These are phyloP conservation scores for Melanotaenia trifasciata DNA, from an alignment of 2,797 vertebrate genomes.

Conservation along the genomic window DNA sequence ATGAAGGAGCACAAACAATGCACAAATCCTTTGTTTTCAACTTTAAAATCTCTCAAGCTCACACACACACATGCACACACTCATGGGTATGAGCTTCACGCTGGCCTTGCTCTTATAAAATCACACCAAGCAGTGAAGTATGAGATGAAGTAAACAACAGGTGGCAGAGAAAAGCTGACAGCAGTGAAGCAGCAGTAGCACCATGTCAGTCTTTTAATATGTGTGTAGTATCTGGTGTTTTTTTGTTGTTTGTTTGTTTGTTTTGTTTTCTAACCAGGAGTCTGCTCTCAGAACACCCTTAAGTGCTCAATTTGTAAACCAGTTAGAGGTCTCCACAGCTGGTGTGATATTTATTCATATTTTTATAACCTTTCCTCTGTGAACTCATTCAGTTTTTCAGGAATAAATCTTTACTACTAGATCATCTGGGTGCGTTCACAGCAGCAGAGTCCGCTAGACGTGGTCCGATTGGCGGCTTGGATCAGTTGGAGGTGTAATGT, in stretches of 20 bases:
- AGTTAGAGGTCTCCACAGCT: too few relatives aligned
- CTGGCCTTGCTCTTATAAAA: constrained; percentile 24
- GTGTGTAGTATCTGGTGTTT: constrained; percentile 7
- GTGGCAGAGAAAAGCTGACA: constrained; percentile 23
- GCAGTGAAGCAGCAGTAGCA: constrained; percentile 18
- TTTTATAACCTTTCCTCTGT: too few relatives aligned
- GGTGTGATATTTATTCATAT: too few relatives aligned
- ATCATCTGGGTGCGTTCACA: too few relatives aligned
- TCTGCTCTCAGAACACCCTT: not conserved
- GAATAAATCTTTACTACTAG: too few relatives aligned
- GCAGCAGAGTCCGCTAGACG: too few relatives aligned
- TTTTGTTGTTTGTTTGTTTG: not conserved
- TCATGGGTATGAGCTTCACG: constrained; percentile 15
- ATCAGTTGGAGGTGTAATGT: too few relatives aligned
- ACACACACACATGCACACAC: not conserved
- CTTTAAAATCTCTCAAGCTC: constrained; percentile 9
- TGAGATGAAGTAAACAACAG: constrained; percentile 37
- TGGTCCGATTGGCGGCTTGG: too few relatives aligned
- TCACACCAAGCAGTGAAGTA: not conserved
- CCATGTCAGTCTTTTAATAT: constrained; percentile 22
- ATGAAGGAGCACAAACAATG: constrained; percentile 15
- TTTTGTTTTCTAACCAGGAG: not conserved
- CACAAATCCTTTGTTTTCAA: not conserved
- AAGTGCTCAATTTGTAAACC: too few relatives aligned
- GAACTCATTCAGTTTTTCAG: too few relatives aligned